phyloP scores from a whole-genome alignment of 2,797 vertebrate species.

The Sebastes baramenuke region DNA sequence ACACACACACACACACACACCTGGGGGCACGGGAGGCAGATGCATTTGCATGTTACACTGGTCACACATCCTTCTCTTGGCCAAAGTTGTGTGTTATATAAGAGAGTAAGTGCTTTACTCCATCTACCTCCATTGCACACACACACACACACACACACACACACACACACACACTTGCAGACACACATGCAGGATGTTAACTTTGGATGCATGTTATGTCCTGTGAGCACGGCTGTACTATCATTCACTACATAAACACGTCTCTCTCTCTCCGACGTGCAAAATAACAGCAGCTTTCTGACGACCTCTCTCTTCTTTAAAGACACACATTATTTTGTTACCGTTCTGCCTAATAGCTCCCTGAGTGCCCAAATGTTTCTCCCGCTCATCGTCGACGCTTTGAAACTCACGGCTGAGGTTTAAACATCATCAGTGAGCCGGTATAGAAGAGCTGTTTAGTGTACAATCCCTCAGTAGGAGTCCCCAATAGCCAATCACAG shows the following conservation, averaged over 20 bases:
- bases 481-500: too few relatives aligned
- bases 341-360: neutral
- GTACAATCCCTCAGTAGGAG: neutral
- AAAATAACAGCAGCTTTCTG: neutral
- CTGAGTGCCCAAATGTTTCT: neutral
- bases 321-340: neutral
- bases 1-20: constrained; percentile 48
- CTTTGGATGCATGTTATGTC: neutral
- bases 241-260: neutral
- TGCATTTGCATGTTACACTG: constrained; percentile 61
- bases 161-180: neutral
- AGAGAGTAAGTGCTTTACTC: constrained; percentile 55
- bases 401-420: neutral
- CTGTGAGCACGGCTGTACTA: neutral
- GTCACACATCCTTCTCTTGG: constrained; percentile 56
- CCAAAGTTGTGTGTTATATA: constrained; percentile 64
- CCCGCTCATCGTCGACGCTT: neutral
- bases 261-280: neutral
- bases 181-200: neutral
- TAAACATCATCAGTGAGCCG: too few relatives aligned
- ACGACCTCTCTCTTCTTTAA: neutral
- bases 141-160: neutral
- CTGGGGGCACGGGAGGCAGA: constrained; percentile 57
- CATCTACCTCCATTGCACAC: constrained; percentile 11
- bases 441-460: neutral